Evolutionary conservation across 1,140 invertebrate species (phyloP), one percentile per base, ranked within the genome.

Genomic region (Lepidotrigona ventralis): DNA sequence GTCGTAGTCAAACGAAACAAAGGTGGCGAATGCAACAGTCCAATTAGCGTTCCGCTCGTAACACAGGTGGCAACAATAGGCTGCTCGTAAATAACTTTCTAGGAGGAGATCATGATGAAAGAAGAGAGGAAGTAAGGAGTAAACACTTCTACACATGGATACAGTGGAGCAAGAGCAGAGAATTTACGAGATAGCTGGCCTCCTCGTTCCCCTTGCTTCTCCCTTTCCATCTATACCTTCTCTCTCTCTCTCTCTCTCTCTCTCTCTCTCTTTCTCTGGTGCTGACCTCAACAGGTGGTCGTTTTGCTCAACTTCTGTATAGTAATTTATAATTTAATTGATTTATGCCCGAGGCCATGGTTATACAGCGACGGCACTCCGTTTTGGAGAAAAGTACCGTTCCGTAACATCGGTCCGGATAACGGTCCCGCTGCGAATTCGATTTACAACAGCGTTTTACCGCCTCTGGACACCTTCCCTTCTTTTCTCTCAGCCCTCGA

Each of bases 281-380:
- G 86, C 86, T 86, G 75, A 85, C 85, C 88, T 93, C 93, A 94
- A 94, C 93, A 94, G 93, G 93, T 94, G 93, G 93, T 91, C 90
- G 93, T 93, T 93, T 92, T 91, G 88, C 91, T 91, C 90, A 91
- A 92, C 90, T 92, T 92, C 91, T 92, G 92, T 93, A 93, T 92
- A 91, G 91, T 92, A 93, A 93, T 93, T 93, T 93, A 93, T 93
- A 93, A 93, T 94, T 93, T 91, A 93, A 93, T 93, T 93, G 92
- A 94, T 93, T 92, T 93, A 90, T 91, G 81, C 86, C 69, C 72
- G 64, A 51, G 33, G 66, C 69, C 75, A 75, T 69, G 74, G 72
- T 72, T 81, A 78, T 64, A 64, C 79, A 51, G 33, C 66, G n/a
- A 79, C 84, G 51, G 68, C 69, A 81, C 81, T 76, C 66, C 73